phyloP scores from a whole-genome alignment of 2,888 invertebrate genomes.

The Ernsta delagoae region DNA sequence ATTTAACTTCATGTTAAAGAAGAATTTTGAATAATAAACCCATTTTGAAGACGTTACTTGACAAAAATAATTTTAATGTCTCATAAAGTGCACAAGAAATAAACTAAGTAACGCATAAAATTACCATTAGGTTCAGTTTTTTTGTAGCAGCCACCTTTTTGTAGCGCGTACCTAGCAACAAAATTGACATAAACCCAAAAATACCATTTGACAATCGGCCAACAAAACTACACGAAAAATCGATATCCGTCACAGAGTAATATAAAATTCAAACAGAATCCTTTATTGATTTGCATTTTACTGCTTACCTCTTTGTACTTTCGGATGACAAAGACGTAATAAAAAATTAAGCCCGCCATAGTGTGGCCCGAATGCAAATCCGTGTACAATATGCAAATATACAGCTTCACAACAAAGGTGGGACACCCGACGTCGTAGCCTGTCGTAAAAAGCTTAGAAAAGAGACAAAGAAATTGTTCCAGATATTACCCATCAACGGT shows the following conservation, averaged over 20 bases:
- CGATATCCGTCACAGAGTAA: slow-evolving; percentile 24
- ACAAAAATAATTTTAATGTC: slow-evolving; percentile 8
- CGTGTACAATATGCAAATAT: slow-evolving; percentile 77
- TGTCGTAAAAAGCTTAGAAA: slow-evolving; percentile 74
- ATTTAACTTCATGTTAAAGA: slow-evolving; percentile 6
- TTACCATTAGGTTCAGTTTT: slow-evolving; percentile 24
- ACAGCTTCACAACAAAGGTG: slow-evolving; percentile 64
- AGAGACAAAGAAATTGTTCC: slow-evolving; percentile 68
- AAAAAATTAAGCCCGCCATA: slow-evolving; percentile 64
- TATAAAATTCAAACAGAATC: slow-evolving; percentile 37
- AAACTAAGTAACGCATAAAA: slow-evolving; percentile 26
- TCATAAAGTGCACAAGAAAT: slow-evolving; percentile 21
- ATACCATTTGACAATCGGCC: not conserved
- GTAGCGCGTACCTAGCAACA: not conserved
- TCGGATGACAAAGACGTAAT: slow-evolving; percentile 53
- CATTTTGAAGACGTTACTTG: slow-evolving; percentile 5
- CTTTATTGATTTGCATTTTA: slow-evolving; percentile 67
- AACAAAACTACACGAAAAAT: slow-evolving; percentile 20
- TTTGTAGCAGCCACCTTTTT: not conserved
- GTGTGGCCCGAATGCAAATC: slow-evolving; percentile 70
- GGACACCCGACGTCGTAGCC: slow-evolving; percentile 58
- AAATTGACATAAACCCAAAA: not conserved
- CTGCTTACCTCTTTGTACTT: slow-evolving; percentile 62
- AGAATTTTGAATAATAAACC: slow-evolving; percentile 24
- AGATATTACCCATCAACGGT: slow-evolving; percentile 72